Evolutionary conservation across 2,797 vertebrate species (phyloP).

Genomic region (Oceanodroma leucorhoa): DNA sequence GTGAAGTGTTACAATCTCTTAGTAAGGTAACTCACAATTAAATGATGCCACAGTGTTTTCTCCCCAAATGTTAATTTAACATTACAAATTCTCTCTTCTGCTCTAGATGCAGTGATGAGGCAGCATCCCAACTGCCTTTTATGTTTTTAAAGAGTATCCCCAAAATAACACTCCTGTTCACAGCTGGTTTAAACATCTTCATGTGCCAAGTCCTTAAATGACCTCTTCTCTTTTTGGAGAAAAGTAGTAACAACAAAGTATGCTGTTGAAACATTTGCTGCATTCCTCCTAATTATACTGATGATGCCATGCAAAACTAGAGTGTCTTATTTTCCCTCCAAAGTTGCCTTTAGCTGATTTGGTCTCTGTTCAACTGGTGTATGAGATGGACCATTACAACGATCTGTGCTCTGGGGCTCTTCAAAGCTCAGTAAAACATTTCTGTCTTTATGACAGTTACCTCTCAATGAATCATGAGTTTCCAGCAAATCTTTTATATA

Average conservation of each 20-base stretch:
- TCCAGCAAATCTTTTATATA: background rate
- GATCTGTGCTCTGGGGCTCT: background rate
- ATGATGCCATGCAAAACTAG: background rate
- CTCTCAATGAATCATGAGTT: background rate
- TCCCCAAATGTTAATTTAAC: background rate
- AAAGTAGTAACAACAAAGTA: conserved; percentile 1
- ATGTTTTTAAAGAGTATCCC: background rate
- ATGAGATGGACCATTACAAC: background rate
- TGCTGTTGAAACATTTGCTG: conserved; percentile 23
- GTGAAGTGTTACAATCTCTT: background rate
- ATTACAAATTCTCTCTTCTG: background rate
- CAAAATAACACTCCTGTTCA: background rate
- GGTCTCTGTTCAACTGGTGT: conserved; percentile 11
- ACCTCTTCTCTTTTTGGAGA: background rate
- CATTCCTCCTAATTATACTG: conserved; percentile 10
- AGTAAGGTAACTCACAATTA: background rate
- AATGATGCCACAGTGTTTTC: background rate
- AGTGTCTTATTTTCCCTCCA: conserved; percentile 13
- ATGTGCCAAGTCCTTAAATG: background rate
- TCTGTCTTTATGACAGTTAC: background rate
- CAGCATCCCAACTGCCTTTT: background rate
- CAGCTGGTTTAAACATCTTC: background rate
- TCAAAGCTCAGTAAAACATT: background rate
- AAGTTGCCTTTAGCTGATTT: conserved; percentile 37
- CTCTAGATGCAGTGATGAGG: background rate